Base-by-base conservation (phyloP, 1,140 invertebrate genomes). In the Lepidostoma basale region DNA sequence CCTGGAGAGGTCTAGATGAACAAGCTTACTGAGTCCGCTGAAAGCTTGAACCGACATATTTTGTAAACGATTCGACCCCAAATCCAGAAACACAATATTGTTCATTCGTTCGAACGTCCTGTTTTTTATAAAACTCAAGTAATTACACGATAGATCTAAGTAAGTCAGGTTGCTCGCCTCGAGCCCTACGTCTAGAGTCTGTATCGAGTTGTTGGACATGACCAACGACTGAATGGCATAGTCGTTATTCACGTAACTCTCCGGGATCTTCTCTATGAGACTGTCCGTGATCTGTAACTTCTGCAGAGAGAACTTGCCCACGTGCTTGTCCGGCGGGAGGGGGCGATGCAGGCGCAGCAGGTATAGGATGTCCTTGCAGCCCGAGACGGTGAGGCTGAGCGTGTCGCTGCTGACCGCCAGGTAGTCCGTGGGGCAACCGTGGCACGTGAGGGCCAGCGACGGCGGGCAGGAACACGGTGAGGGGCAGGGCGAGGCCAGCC, bases 1-100 rank as follows among this genome's bases (percentile, higher is more conserved):
- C 76, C 69, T 76, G 0, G 88, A 90, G 67, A 90, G 74, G 77
- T 91, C 89, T 33, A 91, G 74, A 18, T 80, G 78, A 68, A 83
- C 81, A 14, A 87, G 75, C 73, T 81, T 81, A 12, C 75, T 78
- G 22, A 87, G 76, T 14, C 81, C 83, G 62, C 74, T 73, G 70
- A 85, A 82, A 79, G 79, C 84, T 68, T 81, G 80, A 30, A 77
- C 73, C 54, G 75, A 75, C 72, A 83, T 77, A 67, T 76, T 76
- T 45, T 64, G 60, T 23, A 84, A 80, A 58, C 72, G 52, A 73
- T 84, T 84, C 47, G 73, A 76, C 66, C 75, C 80, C 68, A 84
- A 72, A 74, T 79, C 69, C 25, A 74, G 33, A 58, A 59, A 73
- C 54, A 62, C 74, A 42, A 84, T 72, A 68, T 80, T 80, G 25